These are phyloP conservation scores for Drosophila murphyi DNA, from an alignment of 1,140 invertebrate genomes.

Conservation along the genomic window DNA sequence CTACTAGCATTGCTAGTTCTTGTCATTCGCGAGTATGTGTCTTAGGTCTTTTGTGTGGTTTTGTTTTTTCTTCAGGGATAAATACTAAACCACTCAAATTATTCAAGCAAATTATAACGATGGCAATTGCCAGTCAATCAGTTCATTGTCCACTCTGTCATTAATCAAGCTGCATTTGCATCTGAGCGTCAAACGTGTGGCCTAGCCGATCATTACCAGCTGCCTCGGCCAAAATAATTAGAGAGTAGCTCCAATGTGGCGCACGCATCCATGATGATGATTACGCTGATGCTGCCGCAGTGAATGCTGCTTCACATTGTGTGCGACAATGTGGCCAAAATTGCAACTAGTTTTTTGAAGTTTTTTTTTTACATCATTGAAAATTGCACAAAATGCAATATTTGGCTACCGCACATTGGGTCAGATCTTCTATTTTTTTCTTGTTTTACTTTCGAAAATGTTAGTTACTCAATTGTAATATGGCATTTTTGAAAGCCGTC, in stretches of 20 bases:
- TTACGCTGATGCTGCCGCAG: slow-evolving; percentile 7
- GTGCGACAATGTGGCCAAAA: slow-evolving; percentile 23
- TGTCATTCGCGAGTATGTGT: slow-evolving; percentile 51
- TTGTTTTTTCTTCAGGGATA: slow-evolving; percentile 1
- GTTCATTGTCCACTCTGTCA: slow-evolving; percentile 43
- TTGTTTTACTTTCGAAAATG: too few species aligned
- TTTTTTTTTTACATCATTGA: slow-evolving; percentile 34
- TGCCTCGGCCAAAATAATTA: slow-evolving; percentile 52
- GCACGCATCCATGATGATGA: slow-evolving; percentile 54
- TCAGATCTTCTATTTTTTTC: too few species aligned
- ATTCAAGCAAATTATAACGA: slow-evolving; percentile 49
- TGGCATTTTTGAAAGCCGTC: too few species aligned
- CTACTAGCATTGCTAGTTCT: slow-evolving; percentile 31
- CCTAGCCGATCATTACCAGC: slow-evolving; percentile 62
- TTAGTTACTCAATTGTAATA: too few species aligned
- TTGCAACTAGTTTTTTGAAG: slow-evolving; percentile 48
- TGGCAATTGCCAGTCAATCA: slow-evolving; percentile 58
- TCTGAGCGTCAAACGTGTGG: slow-evolving; percentile 38
- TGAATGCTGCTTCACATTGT: slow-evolving; percentile 35
- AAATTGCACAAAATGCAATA: slow-evolving; percentile 40
- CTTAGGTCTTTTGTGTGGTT: slow-evolving; percentile 65
- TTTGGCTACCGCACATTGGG: slow-evolving; percentile 3
- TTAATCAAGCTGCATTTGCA: slow-evolving; percentile 76
- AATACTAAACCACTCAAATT: slow-evolving; percentile 48
- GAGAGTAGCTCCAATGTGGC: slow-evolving; percentile 49